A percentile compares a stretch with the other conserved stretches of the same genome.
Evolutionary conservation across 2,888 invertebrate genomes (phyloP).

Genomic region (Hemistola chrysoprasaria): DNA sequence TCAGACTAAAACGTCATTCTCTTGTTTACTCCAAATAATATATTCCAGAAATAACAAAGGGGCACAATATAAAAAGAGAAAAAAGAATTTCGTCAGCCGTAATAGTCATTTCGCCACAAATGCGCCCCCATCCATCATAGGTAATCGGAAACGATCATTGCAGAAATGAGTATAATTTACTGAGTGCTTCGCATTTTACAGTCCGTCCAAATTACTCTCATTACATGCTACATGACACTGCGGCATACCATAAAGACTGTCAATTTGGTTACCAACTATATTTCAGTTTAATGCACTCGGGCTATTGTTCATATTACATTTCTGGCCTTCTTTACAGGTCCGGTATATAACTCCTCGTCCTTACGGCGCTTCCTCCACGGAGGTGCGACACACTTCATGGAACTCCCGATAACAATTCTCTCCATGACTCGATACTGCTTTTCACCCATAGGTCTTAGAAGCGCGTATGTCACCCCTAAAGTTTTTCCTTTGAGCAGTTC

Average conservation of each 20-base stretch:
- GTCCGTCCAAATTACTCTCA: constrained; percentile 66
- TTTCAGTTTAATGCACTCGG: constrained; percentile 39
- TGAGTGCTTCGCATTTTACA: constrained; percentile 64
- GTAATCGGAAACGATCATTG: constrained; percentile 77
- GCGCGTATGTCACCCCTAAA: constrained; percentile 61
- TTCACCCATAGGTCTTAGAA: constrained; percentile 60
- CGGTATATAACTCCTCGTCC: constrained; percentile 50
- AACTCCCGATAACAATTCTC: constrained; percentile 55
- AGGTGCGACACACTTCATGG: constrained; percentile 45
- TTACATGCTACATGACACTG: constrained; percentile 66
- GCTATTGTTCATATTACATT: constrained; percentile 33
- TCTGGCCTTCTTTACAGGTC: constrained; percentile 54
- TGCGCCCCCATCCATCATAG: constrained; percentile 61
- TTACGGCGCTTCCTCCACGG: constrained; percentile 49
- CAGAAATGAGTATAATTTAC: constrained; percentile 74
- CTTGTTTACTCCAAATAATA: constrained; percentile 21
- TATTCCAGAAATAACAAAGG: constrained; percentile 34
- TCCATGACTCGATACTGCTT: constrained; percentile 65
- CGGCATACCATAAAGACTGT: constrained; percentile 55
- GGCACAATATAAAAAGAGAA: constrained; percentile 29
- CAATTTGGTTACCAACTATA: constrained; percentile 46
- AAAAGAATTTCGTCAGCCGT: constrained; percentile 42
- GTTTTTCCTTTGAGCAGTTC: constrained; percentile 63
- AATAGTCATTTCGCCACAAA: constrained; percentile 50
- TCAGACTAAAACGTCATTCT: constrained; percentile 15